phyloP scores from a whole-genome alignment of 1,140 invertebrate species.

The Ooceraea biroi region DNA sequence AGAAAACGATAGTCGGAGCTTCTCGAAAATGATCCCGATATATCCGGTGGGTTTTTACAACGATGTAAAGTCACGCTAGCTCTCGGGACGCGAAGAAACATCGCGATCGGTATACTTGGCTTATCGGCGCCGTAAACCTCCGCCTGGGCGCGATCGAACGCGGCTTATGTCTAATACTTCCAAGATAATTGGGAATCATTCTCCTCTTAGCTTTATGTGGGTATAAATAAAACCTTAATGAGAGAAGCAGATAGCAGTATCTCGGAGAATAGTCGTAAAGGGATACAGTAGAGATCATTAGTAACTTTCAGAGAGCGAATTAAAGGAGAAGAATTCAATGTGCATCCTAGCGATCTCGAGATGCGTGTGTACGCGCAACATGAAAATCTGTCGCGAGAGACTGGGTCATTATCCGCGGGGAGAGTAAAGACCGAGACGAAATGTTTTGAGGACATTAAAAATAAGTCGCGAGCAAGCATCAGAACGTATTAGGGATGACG shows the following conservation, averaged over 20 bases:
- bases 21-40: conserved; percentile 51
- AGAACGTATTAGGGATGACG: conserved; percentile 51
- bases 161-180: conserved; percentile 51
- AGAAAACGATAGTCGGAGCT: conserved; percentile 4
- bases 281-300: conserved; percentile 1
- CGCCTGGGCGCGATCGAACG: conserved; percentile 32
- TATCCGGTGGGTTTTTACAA: conserved; percentile 65
- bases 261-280: not conserved
- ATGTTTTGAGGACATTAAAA: conserved; percentile 31
- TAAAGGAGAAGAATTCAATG: not conserved
- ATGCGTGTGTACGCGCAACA: not conserved
- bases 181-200: conserved; percentile 71
- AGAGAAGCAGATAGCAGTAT: not conserved
- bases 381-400: conserved; percentile 19
- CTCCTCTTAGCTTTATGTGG: conserved; percentile 17
- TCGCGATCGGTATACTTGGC: conserved; percentile 49
- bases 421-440: not conserved
- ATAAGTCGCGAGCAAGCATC: conserved; percentile 47
- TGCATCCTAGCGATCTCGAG: too few species aligned
- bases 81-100: conserved; percentile 60
- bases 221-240: conserved; percentile 43
- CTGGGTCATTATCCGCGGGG: not conserved
- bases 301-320: not conserved
- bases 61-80: conserved; percentile 67
- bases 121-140: conserved; percentile 69